These are phyloP conservation scores for Lasioglossum vierecki DNA, from an alignment of 2,888 invertebrate genomes.

Conservation along the genomic window DNA sequence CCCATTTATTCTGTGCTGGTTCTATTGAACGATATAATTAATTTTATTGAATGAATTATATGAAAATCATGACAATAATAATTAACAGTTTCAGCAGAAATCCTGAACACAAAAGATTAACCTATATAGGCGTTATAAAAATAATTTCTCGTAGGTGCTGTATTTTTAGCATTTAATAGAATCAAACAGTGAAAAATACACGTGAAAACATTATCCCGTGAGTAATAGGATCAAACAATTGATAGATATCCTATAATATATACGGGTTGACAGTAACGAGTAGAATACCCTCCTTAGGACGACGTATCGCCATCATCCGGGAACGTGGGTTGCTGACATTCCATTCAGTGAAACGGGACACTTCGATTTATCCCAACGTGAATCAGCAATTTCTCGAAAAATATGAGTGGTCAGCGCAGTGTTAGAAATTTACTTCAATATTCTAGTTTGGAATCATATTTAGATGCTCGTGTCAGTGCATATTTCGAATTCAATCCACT, in stretches of 20 bases:
- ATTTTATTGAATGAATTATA: background rate
- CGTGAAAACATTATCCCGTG: background rate
- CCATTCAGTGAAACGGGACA: constrained; percentile 73
- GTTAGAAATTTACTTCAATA: constrained; percentile 2
- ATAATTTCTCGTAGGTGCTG: background rate
- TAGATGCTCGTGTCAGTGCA: background rate
- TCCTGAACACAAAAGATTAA: too few species aligned
- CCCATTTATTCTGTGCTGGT: background rate
- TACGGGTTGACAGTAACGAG: constrained; percentile 76
- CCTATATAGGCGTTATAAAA: background rate
- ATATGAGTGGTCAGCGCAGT: constrained; percentile 29
- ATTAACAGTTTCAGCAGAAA: background rate
- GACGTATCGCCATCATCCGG: constrained; percentile 69
- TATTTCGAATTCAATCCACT: background rate
- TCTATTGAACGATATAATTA: background rate
- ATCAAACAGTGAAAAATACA: background rate
- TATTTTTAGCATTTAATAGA: background rate
- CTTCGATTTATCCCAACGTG: constrained; percentile 67
- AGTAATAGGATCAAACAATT: constrained; percentile 60
- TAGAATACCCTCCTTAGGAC: constrained; percentile 68
- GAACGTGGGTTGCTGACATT: constrained; percentile 73
- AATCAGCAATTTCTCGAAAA: constrained; percentile 65
- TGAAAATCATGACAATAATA: background rate
- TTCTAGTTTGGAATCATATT: background rate
- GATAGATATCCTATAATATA: constrained; percentile 67